phyloP scores from a whole-genome alignment of 2,113 vertebrate genomes.

The Menura novaehollandiae region DNA sequence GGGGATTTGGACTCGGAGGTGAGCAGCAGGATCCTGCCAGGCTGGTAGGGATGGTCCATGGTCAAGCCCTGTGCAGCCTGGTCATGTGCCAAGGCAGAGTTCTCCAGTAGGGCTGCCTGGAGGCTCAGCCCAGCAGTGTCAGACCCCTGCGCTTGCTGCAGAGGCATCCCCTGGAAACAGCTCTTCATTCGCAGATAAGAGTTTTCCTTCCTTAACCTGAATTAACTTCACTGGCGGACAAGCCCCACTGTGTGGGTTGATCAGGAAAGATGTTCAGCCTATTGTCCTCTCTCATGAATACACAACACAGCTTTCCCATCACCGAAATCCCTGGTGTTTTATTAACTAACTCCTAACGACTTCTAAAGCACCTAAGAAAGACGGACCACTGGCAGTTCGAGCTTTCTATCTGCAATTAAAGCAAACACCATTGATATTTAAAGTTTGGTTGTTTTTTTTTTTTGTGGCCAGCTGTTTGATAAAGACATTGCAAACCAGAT shows the following conservation, averaged over 20 bases:
- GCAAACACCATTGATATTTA: not conserved
- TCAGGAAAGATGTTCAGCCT: not conserved
- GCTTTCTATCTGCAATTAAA: not conserved
- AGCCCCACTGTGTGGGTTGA: not conserved
- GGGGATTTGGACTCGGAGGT: not conserved
- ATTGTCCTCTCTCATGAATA: not conserved
- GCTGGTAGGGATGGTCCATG: not conserved
- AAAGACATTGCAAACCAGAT: not conserved
- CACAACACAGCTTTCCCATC: not conserved
- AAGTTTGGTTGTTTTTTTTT: not conserved
- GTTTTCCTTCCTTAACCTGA: not conserved
- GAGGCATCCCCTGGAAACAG: not conserved
- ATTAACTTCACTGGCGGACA: not conserved
- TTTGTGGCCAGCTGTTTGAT: not conserved
- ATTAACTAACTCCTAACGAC: not conserved
- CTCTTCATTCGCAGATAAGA: not conserved
- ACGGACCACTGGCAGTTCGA: not conserved
- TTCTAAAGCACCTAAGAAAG: not conserved
- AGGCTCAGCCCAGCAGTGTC: not conserved
- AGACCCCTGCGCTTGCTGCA: fast-evolving
- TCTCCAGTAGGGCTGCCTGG: not conserved
- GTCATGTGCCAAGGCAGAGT: not conserved
- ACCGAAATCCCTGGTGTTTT: not conserved
- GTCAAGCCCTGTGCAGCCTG: fast-evolving
- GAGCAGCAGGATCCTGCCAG: not conserved